These are phyloP conservation scores for Caenorhabditis briggsae DNA, from an alignment of 1,140 invertebrate species.

Conservation along the genomic window DNA sequence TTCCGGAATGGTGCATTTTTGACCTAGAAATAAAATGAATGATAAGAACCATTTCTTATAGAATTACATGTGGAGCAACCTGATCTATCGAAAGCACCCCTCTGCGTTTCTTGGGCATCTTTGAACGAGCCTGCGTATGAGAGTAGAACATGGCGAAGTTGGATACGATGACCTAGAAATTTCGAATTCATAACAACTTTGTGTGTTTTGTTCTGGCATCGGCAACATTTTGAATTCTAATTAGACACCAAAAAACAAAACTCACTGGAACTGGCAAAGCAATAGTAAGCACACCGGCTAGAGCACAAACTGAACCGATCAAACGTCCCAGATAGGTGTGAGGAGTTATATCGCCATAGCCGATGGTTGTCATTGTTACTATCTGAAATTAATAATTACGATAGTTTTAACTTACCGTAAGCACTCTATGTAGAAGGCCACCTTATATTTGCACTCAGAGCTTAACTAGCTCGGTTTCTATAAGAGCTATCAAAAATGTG, in stretches of 20 bases:
- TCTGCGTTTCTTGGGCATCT: constrained; percentile 77
- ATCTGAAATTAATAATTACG: constrained; percentile 44
- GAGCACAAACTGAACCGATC: constrained; percentile 90
- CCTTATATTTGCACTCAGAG: too few relatives aligned
- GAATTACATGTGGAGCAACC: constrained; percentile 43
- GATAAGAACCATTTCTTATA: not conserved
- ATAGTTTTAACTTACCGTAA: not conserved
- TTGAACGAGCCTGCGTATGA: constrained; percentile 86
- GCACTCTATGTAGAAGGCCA: too few relatives aligned
- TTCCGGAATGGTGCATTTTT: constrained; percentile 67
- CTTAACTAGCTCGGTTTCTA: too few relatives aligned
- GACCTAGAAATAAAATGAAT: constrained; percentile 57
- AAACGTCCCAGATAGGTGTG: constrained; percentile 82
- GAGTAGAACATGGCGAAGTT: constrained; percentile 99
- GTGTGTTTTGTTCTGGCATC: not conserved
- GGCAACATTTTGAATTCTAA: not conserved
- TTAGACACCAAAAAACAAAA: constrained; percentile 11
- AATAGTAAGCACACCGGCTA: constrained; percentile 91
- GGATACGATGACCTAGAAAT: constrained; percentile 93
- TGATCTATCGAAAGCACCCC: constrained; percentile 76
- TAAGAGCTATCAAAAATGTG: too few relatives aligned
- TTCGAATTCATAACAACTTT: constrained; percentile 41
- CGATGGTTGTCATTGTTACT: constrained; percentile 80
- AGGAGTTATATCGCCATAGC: constrained; percentile 89
- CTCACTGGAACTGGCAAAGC: constrained; percentile 89